Percentiles rank a stretch among this genome's conserved stretches.
These are phyloP conservation scores for Rhadinocentrus ornatus DNA, from an alignment of 2,797 vertebrate genomes.

Conservation along the genomic window DNA sequence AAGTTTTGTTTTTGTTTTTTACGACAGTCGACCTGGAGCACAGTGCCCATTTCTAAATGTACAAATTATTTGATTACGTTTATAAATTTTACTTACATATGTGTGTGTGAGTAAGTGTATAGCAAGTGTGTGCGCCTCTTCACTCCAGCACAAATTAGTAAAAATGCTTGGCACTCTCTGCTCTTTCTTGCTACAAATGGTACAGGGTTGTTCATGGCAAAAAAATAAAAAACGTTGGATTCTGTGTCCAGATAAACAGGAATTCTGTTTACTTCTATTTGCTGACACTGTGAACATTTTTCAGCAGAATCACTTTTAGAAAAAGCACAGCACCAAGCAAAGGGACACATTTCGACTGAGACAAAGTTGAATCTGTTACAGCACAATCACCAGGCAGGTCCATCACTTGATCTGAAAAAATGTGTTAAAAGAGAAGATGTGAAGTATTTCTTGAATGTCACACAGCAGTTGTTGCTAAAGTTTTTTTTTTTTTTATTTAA, in stretches of 20 bases:
- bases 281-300: constrained; percentile 63
- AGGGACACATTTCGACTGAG: constrained; percentile 32
- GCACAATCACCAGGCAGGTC: constrained; percentile 50
- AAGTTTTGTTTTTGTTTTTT: constrained; percentile 32
- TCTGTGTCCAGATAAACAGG: constrained; percentile 20
- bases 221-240: neutral
- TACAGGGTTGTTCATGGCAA: constrained; percentile 11
- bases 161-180: constrained; percentile 33
- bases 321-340: constrained; percentile 63
- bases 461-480: constrained; percentile 55
- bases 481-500: constrained; percentile 70
- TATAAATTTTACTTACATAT: constrained; percentile 18
- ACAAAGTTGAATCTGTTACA: constrained; percentile 10
- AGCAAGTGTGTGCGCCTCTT: constrained; percentile 38
- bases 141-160: constrained; percentile 38
- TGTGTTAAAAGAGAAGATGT: constrained; percentile 46
- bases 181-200: constrained; percentile 17
- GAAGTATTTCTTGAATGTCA: constrained; percentile 53
- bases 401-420: constrained; percentile 31
- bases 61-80: constrained; percentile 40
- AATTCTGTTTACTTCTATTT: constrained; percentile 40
- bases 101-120: constrained; percentile 35
- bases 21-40: constrained; percentile 28
- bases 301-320: constrained; percentile 37
- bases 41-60: constrained; percentile 43